Evolutionary conservation across 2,797 vertebrate species (phyloP).

Genomic region (Myotis findleyi): DNA sequence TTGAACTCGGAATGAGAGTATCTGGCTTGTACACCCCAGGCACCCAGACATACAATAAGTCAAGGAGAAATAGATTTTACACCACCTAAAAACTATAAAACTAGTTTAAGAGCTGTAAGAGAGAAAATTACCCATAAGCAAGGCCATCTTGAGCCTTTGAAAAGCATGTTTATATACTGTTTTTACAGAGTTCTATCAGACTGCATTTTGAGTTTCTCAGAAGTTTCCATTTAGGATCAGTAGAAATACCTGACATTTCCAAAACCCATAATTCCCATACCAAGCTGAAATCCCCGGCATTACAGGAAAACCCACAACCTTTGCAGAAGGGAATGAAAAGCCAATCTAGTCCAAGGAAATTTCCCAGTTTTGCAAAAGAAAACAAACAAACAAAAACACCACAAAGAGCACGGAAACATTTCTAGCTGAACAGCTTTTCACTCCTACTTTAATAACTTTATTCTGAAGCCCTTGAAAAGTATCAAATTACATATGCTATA

Average conservation of each 20-base stretch:
- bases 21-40: neutral
- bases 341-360: conserved; percentile 52
- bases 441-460: neutral
- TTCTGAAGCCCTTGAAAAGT: neutral
- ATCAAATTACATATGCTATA: neutral
- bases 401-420: conserved; percentile 28
- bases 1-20: neutral
- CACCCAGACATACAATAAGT: neutral
- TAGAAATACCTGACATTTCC: conserved; percentile 62
- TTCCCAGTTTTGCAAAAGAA: conserved; percentile 27
- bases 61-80: neutral
- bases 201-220: conserved; percentile 38
- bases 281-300: conserved; percentile 49
- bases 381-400: conserved; percentile 53
- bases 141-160: neutral
- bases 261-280: conserved; percentile 56
- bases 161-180: conserved; percentile 2
- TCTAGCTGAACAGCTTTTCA: neutral
- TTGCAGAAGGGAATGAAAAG: conserved; percentile 51
- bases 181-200: conserved; percentile 37
- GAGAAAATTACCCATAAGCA: conserved; percentile 22
- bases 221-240: conserved; percentile 49
- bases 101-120: conserved; percentile 18
- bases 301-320: conserved; percentile 67
- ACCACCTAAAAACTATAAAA: conserved; percentile 36